Evolutionary conservation across 1,140 invertebrate species (phyloP).

Genomic region (Dufourea novaeangliae): DNA sequence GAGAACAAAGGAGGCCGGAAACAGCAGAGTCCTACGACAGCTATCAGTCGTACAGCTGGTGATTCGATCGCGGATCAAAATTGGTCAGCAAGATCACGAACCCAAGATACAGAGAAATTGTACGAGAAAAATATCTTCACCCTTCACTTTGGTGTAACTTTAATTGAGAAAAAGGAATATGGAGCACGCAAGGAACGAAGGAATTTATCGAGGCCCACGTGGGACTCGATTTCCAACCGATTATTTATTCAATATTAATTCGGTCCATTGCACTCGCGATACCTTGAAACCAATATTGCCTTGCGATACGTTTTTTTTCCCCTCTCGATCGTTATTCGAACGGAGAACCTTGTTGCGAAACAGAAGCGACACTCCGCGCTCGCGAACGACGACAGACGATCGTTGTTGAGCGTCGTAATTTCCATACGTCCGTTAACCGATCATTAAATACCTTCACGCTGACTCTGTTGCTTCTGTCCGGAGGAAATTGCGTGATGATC

Average conservation of each 20-base stretch:
- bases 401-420: background rate
- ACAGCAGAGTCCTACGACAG: too few species aligned
- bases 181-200: background rate
- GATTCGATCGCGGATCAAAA: background rate
- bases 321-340: background rate
- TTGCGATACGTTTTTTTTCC: background rate
- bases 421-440: slow-evolving; percentile 21
- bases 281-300: slow-evolving; percentile 17
- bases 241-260: slow-evolving; percentile 33
- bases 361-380: slow-evolving; percentile 26
- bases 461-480: background rate
- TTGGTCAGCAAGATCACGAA: too few species aligned
- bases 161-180: too few species aligned
- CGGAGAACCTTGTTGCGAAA: slow-evolving; percentile 52
- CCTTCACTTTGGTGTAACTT: too few species aligned
- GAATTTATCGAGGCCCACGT: background rate
- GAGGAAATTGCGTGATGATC: background rate
- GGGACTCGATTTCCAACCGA: slow-evolving; percentile 10
- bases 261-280: slow-evolving; percentile 25
- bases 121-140: too few species aligned
- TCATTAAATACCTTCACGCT: background rate
- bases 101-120: too few species aligned
- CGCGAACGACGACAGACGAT: slow-evolving; percentile 32
- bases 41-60: too few species aligned
- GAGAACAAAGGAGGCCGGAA: background rate